Base-by-base conservation (phyloP, 64 coral and sea anemone species). In the Acropora tenuis region DNA sequence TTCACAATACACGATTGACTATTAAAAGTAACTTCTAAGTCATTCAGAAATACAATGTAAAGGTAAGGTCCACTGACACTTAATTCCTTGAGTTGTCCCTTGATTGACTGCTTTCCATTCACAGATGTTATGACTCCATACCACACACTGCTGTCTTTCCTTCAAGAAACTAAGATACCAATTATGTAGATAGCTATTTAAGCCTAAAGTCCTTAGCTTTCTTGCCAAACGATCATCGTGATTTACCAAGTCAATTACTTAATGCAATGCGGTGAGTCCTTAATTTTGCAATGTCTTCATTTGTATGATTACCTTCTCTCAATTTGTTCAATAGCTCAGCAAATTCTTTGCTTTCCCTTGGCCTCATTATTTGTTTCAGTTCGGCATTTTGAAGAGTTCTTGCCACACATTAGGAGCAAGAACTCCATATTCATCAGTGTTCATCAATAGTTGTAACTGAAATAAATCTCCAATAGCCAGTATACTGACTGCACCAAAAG, bases 271-370 rank as follows among this genome's bases (percentile, higher is more conserved):
- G 57, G 48, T 48, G 48, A 81, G 17, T 61, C 78, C n/a, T 81
- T 81, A 80, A 80, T 80, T 80, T 80, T 80, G 55, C 78, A 80
- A 80, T 80, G 78, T 80, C 78, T 80, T 80, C 78, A 57, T 81
- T 61, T 19, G 78, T 81, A 61, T 81, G 49, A 81, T 81, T 81
- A 52, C 78, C 78, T 55, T 55, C 52, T 30, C 30, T 30, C 30
- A 30, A 30, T 30, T 30, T 30, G 30, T 30, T 30, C 30, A 30
- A 30, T 30, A 79, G 48, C 16, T 79, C 41, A 79, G 77, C 77
- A 52, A 79, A 79, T 52, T 79, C 77, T 79, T 79, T 79, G 48
- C 77, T 79, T 79, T 79, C 77, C 48, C 77, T 79, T 79, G 44
- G 77, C 77, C 77, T 79, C 77, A 79, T 79, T 79, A 79, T 79